A percentile compares a stretch with the other conserved stretches of the same genome.
These are phyloP conservation scores for Neotragus moschatus DNA, from an alignment of 2,113 vertebrate genomes.

Conservation along the genomic window DNA sequence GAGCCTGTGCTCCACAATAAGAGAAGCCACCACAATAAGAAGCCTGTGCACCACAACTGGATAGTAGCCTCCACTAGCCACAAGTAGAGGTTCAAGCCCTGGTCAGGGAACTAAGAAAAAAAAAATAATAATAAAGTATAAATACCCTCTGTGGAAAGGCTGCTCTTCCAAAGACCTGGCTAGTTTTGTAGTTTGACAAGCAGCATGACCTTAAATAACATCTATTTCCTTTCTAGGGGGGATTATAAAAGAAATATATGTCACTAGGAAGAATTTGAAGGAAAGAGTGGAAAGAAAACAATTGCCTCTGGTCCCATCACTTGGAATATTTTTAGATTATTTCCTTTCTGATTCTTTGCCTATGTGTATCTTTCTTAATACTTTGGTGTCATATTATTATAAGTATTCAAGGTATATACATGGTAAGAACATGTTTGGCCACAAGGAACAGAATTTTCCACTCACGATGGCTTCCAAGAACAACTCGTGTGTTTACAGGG, in stretches of 20 bases:
- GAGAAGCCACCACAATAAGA: background rate
- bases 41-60: accelerated
- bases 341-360: background rate
- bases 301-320: too few species aligned
- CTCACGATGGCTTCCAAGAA: background rate
- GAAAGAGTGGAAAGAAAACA: background rate
- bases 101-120: background rate
- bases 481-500: accelerated
- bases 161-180: background rate
- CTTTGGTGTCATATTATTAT: too few species aligned
- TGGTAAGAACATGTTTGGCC: background rate
- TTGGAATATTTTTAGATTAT: background rate
- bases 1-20: background rate
- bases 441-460: background rate
- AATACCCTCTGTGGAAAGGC: background rate
- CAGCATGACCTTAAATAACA: background rate
- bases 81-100: background rate
- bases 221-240: background rate
- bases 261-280: background rate
- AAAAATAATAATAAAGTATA: background rate
- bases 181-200: background rate
- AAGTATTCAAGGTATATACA: background rate
- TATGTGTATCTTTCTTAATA: background rate
- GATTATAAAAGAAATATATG: background rate
- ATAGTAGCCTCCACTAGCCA: background rate